A percentile compares a stretch with the other conserved stretches of the same genome.
These are phyloP conservation scores for Gymnopithys bicolor DNA, from an alignment of 2,797 vertebrate genomes.

Conservation along the genomic window DNA sequence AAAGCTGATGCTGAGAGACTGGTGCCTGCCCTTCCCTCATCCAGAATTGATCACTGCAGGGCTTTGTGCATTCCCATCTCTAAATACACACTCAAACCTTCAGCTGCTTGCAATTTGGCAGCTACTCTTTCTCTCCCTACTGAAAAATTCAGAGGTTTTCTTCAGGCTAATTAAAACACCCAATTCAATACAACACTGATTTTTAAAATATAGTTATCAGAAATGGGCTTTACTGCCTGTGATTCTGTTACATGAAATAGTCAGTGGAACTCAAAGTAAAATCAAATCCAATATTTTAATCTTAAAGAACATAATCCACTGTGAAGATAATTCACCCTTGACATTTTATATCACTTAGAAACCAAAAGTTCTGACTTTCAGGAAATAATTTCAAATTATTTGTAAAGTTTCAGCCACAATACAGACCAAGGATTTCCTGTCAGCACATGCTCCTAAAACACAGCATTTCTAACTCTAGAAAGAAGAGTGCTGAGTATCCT, in stretches of 20 bases:
- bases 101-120: conserved; percentile 37
- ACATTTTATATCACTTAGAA: not conserved
- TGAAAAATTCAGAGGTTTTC: conserved; percentile 54
- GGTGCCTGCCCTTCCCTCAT: conserved; percentile 47
- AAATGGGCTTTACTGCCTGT: not conserved
- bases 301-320: not conserved
- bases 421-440: not conserved
- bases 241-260: not conserved
- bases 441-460: not conserved
- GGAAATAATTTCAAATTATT: not conserved
- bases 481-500: not conserved
- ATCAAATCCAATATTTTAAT: not conserved
- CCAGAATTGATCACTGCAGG: conserved; percentile 63
- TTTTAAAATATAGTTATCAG: not conserved
- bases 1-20: conserved; percentile 26
- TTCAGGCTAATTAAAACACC: not conserved
- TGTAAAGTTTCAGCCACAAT: not conserved
- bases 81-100: conserved; percentile 20
- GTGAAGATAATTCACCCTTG: not conserved
- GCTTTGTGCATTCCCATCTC: conserved; percentile 51
- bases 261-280: not conserved
- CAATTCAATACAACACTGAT: not conserved
- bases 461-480: not conserved
- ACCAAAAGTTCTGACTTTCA: not conserved
- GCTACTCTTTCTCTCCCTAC: not conserved